phyloP scores from a whole-genome alignment of 2,113 vertebrate species.

The Caranx melampygus region DNA sequence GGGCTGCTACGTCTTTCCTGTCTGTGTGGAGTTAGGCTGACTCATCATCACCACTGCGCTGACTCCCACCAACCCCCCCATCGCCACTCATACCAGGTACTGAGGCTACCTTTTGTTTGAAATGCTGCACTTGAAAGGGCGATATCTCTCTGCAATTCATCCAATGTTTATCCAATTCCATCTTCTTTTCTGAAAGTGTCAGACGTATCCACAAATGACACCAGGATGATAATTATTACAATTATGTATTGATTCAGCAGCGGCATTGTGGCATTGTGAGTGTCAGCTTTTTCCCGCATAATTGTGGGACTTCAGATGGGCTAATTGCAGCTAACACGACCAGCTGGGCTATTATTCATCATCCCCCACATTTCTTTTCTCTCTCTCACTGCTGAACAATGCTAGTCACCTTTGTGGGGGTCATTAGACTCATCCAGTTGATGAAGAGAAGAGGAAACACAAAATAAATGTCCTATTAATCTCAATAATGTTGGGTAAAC shows the following conservation, averaged over 20 bases:
- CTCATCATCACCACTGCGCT: conserved; percentile 29
- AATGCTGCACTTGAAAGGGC: conserved; percentile 64
- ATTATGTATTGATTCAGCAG: conserved; percentile 84
- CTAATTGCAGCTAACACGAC: conserved; percentile 82
- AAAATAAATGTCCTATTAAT: conserved; percentile 71
- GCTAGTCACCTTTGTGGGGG: conserved; percentile 62
- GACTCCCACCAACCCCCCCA: not conserved
- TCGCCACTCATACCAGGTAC: conserved; percentile 44
- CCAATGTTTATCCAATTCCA: conserved; percentile 75
- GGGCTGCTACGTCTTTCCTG: not conserved
- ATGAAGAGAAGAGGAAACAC: conserved; percentile 58
- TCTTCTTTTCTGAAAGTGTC: conserved; percentile 73
- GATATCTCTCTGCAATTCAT: conserved; percentile 56
- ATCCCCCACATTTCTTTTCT: conserved; percentile 76
- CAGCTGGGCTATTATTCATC: conserved; percentile 84
- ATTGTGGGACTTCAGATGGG: conserved; percentile 84
- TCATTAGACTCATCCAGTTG: conserved; percentile 68
- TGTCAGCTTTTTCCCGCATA: conserved; percentile 76
- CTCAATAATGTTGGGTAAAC: conserved; percentile 64
- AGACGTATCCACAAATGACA: conserved; percentile 74
- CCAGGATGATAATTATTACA: conserved; percentile 82
- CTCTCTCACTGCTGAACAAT: conserved; percentile 64
- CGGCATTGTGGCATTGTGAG: conserved; percentile 73
- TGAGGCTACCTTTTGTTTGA: conserved; percentile 70
- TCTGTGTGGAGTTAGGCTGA: conserved; percentile 27